Evolutionary conservation across 2,113 vertebrate genomes (phyloP), one percentile per base, ranked within the genome.

Genomic region (Colistium nudipinnis): DNA sequence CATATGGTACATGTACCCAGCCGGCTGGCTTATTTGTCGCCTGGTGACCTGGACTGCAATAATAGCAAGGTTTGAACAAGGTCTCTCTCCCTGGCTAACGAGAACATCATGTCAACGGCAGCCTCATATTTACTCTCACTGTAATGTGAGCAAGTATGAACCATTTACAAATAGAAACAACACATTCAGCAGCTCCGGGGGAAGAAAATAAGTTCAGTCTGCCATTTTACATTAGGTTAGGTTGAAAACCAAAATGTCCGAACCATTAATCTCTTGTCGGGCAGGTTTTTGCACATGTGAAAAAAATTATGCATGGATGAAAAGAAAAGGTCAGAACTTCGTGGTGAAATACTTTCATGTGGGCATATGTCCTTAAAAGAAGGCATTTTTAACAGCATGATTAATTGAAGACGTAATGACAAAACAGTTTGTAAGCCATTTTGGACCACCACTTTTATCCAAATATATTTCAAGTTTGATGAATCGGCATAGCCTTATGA

Each of bases 1-100:
- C 89, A 92, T 91, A 92, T 89, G 90, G 82, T 78, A 35, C 74
- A 80, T 86, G 85, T 78, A 77, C 69, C 74, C 70, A 51, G 75
- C 80, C 77, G 80, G 87, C 67, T 87, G 68, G 67, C 72, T 76
- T 74, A 73, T 82, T 84, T 87, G 80, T 81, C 51, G 68, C 84
- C 71, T 63, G 55, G 36, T 80, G 87, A 78, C 85, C 78, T 75
- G 74, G 38, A 74, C 76, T 70, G 45, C 19, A 60, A 49, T 54
- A 72, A 77, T 43, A 19, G 59, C 30, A 62, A 47, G 39, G 64
- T 64, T 16, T 62, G 45, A 61, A 59, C 69, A 80, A 66, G 62
- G 35, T 33, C 22, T 61, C 25, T 27, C 56, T 74, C 25, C 28
- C 52, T 3, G 10, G 45, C 39, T 62, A 70, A 63, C 49, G 45